Evolutionary conservation across 1,140 invertebrate species (phyloP), one percentile per base, ranked within the genome.

Genomic region (Asobara japonica): DNA sequence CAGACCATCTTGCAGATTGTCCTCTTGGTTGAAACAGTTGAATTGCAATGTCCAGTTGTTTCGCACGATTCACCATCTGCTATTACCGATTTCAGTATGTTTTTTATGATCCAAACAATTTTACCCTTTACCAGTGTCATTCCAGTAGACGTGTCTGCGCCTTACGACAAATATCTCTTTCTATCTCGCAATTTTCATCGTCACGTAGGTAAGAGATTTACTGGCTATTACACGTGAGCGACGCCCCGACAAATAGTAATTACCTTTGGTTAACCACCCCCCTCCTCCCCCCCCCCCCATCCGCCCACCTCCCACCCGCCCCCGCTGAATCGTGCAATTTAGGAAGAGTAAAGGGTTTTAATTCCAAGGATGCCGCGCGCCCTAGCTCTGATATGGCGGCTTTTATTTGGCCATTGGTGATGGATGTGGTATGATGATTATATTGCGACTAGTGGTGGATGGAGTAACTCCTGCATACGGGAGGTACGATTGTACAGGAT

Each of bases 171-270:
- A 18, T 25, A 5, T 25, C 22, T 2, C 4, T 6, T 25, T 25
- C 22, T 22, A 3, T 51, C 20, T 4, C 6, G 4, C 30, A 20
- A n/a, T 16, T 69, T 68, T 81, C 51, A 60, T 33, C 48, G 71
- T 64, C 82, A 84, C 81, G 83, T 83, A 82, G 77, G 74, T 79
- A 78, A 83, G 64, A 74, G 76, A 82, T 83, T 83, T 81, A 83
- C 78, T 76, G 79, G 73, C 73, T 76, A 83, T 77, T 80, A 75
- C 68, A 65, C 64, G 75, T 51, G 18, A 33, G 70, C 64, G 66
- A 76, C 45, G 38, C 64, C 68, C 68, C 67, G 41, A 68, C 41
- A 75, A 72, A 25, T 20, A 27, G 51, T 78, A 80, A 81, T 79
- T 81, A 77, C 74, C 75, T 45, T 16, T 38, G 8, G 51, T 3